Percentiles rank a stretch among this genome's conserved stretches.
These are phyloP conservation scores for Telmatherina bonti DNA, from an alignment of 2,797 vertebrate genomes.

Conservation along the genomic window DNA sequence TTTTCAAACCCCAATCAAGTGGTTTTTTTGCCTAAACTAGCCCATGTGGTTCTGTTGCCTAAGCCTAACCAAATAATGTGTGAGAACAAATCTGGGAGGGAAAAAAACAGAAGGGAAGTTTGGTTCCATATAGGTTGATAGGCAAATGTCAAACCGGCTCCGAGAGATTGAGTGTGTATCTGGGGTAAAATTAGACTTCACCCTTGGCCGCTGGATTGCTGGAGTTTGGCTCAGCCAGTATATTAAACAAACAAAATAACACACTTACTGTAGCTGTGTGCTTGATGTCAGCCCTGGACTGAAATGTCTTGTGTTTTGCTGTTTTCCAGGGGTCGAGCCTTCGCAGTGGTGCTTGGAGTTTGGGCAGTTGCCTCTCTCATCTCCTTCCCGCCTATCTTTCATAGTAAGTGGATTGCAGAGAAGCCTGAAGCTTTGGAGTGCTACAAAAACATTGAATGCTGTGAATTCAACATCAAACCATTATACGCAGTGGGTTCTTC, in stretches of 20 bases:
- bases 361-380: conserved; percentile 94
- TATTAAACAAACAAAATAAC: background rate
- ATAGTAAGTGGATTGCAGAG: conserved; percentile 88
- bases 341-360: conserved; percentile 87
- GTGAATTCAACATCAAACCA: conserved; percentile 92
- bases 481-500: conserved; percentile 93
- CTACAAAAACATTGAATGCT: conserved; percentile 82
- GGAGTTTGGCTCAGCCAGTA: background rate
- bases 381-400: conserved; percentile 96
- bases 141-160: background rate
- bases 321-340: conserved; percentile 89
- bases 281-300: background rate
- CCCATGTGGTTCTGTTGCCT: too few relatives aligned
- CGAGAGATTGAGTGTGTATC: too few relatives aligned
- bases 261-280: background rate
- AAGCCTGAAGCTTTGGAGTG: conserved; percentile 73
- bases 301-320: conserved; percentile 44
- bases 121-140: too few relatives aligned
- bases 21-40: too few relatives aligned
- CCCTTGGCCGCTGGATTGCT: background rate
- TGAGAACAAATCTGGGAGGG: too few relatives aligned
- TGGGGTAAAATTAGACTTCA: too few relatives aligned
- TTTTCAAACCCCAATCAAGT: too few relatives aligned
- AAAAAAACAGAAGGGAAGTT: too few relatives aligned
- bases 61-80: too few relatives aligned